These are phyloP conservation scores for Brachionichthys hirsutus DNA, from an alignment of 2,113 vertebrate species.

Conservation along the genomic window DNA sequence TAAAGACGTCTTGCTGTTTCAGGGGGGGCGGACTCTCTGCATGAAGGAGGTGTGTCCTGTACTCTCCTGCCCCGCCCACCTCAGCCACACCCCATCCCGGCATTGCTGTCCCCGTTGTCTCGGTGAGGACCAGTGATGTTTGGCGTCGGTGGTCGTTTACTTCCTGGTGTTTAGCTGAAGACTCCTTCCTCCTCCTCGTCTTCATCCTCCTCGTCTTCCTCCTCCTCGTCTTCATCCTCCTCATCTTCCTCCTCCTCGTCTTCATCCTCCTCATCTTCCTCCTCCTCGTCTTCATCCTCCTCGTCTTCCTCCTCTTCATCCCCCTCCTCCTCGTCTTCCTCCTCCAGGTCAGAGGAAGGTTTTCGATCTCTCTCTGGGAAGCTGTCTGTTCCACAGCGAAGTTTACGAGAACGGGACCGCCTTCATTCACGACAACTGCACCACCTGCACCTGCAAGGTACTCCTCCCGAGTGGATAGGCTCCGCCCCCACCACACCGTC, in stretches of 20 bases:
- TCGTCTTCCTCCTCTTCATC: background rate
- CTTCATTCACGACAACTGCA: slow-evolving; percentile 91
- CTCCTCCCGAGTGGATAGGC: background rate
- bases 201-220: background rate
- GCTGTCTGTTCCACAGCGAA: slow-evolving; percentile 94
- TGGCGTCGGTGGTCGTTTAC: background rate
- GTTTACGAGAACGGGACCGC: slow-evolving; percentile 90
- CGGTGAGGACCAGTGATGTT: slow-evolving; percentile 75
- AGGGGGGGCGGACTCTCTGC: slow-evolving; percentile 92
- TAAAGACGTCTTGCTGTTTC: slow-evolving; percentile 61
- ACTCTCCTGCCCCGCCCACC: slow-evolving; percentile 93
- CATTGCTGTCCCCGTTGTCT: slow-evolving; percentile 93
- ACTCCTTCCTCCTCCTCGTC: too few species aligned
- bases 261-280: background rate
- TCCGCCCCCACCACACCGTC: background rate
- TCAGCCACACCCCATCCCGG: slow-evolving; percentile 87
- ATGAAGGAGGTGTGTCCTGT: slow-evolving; percentile 91
- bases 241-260: too few species aligned
- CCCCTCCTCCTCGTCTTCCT: background rate
- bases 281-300: background rate
- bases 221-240: slow-evolving; percentile 74
- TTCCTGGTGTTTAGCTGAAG: background rate
- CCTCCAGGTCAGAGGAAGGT: slow-evolving; percentile 94
- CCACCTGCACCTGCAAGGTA: slow-evolving; percentile 89
- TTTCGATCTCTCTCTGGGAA: slow-evolving; percentile 92